A percentile compares a stretch with the other conserved stretches of the same genome.
These are phyloP conservation scores for Sebastes schlegelii DNA, from an alignment of 2,113 vertebrate genomes.

Conservation along the genomic window DNA sequence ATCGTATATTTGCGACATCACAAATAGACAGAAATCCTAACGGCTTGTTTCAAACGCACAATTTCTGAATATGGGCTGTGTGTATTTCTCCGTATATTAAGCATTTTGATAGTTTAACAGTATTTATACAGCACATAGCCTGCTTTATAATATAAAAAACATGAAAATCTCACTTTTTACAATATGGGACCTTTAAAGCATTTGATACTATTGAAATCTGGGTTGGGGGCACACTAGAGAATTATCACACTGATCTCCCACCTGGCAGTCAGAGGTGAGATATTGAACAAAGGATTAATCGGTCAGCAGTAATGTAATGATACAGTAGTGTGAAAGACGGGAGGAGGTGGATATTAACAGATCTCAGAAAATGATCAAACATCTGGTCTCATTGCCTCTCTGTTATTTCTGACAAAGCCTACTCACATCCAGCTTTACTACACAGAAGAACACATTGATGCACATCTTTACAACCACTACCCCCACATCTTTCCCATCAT, in stretches of 20 bases:
- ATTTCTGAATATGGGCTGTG: too few relatives aligned
- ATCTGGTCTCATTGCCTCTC: background rate
- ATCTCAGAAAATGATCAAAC: background rate
- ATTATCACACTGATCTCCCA: conserved; percentile 10
- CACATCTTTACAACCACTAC: background rate
- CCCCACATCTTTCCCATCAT: background rate
- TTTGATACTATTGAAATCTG: background rate
- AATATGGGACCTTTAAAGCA: too few relatives aligned
- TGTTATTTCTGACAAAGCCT: conserved; percentile 3
- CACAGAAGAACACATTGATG: background rate
- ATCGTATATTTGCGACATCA: too few relatives aligned
- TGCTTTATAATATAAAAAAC: too few relatives aligned
- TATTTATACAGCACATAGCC: too few relatives aligned
- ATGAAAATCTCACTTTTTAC: too few relatives aligned
- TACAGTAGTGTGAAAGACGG: background rate
- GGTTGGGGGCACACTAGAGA: background rate
- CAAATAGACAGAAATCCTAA: too few relatives aligned
- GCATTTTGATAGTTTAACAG: too few relatives aligned
- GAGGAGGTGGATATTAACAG: background rate
- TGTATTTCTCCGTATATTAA: too few relatives aligned
- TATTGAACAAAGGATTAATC: background rate
- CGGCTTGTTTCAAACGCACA: too few relatives aligned
- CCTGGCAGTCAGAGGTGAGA: background rate
- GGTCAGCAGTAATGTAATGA: background rate
- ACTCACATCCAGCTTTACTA: background rate